Base-by-base conservation (phyloP, 2,888 invertebrate genomes). In the Prosopocoilus inquinatus region DNA sequence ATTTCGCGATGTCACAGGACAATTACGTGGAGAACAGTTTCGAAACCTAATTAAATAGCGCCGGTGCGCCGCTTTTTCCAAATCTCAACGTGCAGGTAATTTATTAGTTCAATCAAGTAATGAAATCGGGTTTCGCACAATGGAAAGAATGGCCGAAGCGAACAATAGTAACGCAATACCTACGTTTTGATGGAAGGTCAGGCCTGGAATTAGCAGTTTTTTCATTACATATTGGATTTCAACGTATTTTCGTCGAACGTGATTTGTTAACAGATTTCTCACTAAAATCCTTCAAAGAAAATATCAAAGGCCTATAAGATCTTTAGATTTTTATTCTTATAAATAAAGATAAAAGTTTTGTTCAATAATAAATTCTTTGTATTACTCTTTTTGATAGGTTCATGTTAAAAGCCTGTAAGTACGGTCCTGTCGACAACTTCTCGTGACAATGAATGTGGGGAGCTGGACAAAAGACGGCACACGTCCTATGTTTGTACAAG, bases 101-200 rank as follows among this genome's bases (percentile, higher is more conserved):
- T 41, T 41, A 41, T 41, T 41, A 41, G n/a, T 50, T 50, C 64
- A 63, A 66, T 66, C 63, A 64, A 60, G 55, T 67, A 68, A 68
- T 67, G 67, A 67, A 66, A 66, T 67, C 64, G 65, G 58, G 11
- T 3, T 38, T 12, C 38, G 38, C 16, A 41, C 41, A 46, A 32
- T 46, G 46, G 11, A 46, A 3, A 48, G 48, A 48, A 48, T 48
- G 48, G 28, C 2, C 28, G 46, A 15, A 9, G 33, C 28, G 9
- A 64, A 67, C 64, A 67, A 65, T 64, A 52, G 62, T 57, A 63
- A 62, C 58, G 51, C 53, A 61, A 65, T 66, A 67, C 66, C 65
- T 64, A 41, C 16, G 50, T 43, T 51, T 47, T 59, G 47, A 55
- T 15, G 9, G 41, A 15, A 41, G 16, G 9, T 41, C 41, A 41